Percentiles rank a stretch among this genome's conserved stretches.
phyloP scores from a whole-genome alignment of 1,140 invertebrate genomes.

The Platorchestia sp. region DNA sequence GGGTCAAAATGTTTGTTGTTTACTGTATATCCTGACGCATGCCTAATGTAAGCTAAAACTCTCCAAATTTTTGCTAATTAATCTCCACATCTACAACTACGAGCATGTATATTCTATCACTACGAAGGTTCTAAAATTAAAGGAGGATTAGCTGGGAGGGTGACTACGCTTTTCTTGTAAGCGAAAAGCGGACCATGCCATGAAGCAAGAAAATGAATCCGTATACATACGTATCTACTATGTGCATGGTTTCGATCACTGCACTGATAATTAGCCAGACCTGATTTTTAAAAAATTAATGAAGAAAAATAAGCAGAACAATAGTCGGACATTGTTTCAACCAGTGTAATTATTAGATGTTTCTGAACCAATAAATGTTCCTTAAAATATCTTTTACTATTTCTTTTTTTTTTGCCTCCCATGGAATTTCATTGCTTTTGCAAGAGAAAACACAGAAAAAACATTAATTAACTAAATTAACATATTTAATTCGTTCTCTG shows the following conservation, averaged over 20 bases:
- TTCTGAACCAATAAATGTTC: background rate
- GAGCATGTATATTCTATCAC: too few species aligned
- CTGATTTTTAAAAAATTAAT: background rate
- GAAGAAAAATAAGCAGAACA: background rate
- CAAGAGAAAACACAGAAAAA: too few species aligned
- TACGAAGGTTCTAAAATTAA: background rate
- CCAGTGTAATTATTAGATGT: background rate
- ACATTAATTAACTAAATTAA: too few species aligned
- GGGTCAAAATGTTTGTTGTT: too few species aligned
- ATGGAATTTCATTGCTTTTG: background rate
- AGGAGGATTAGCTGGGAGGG: background rate
- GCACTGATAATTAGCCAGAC: background rate
- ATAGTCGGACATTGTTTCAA: background rate
- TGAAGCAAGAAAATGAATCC: background rate
- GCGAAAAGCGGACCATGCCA: background rate
- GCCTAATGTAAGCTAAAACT: too few species aligned
- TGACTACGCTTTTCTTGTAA: background rate
- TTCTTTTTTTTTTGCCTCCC: background rate
- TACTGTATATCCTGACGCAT: too few species aligned
- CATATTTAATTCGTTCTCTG: too few species aligned
- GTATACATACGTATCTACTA: too few species aligned
- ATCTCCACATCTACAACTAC: too few species aligned
- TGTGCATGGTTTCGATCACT: background rate
- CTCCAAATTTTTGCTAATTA: too few species aligned
- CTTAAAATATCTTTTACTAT: background rate